These are phyloP conservation scores for Otus sunia DNA, from an alignment of 2,113 vertebrate genomes.

Conservation along the genomic window DNA sequence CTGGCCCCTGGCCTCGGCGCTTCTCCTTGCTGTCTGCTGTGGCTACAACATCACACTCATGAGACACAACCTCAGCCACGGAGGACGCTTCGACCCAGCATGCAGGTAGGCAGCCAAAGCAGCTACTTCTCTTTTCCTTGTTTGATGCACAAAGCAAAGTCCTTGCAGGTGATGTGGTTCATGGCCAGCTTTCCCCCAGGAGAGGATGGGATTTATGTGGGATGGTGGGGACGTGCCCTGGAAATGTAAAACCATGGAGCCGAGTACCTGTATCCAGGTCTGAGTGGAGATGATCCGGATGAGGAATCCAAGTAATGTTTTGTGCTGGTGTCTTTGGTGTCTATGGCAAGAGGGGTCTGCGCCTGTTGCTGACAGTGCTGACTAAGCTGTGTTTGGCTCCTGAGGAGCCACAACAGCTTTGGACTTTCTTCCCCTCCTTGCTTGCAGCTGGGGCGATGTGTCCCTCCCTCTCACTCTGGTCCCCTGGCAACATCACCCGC, in stretches of 20 bases:
- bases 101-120: rapidly evolving
- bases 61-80: rapidly evolving
- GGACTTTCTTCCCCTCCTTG: neutral
- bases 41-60: rapidly evolving
- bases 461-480: neutral
- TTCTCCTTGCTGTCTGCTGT: rapidly evolving
- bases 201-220: neutral
- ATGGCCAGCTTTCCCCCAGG: neutral
- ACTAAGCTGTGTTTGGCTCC: neutral
- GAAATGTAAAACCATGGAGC: neutral
- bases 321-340: neutral
- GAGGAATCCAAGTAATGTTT: neutral
- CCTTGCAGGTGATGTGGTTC: rapidly evolving
- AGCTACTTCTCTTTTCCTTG: neutral
- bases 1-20: rapidly evolving
- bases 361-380: neutral
- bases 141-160: rapidly evolving
- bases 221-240: neutral
- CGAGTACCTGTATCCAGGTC: neutral
- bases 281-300: neutral
- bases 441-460: rapidly evolving
- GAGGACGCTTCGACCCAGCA: neutral
- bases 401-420: neutral
- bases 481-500: neutral
- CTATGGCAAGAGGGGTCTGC: neutral